phyloP scores from a whole-genome alignment of 2,113 vertebrate species.

The Passer domesticus region DNA sequence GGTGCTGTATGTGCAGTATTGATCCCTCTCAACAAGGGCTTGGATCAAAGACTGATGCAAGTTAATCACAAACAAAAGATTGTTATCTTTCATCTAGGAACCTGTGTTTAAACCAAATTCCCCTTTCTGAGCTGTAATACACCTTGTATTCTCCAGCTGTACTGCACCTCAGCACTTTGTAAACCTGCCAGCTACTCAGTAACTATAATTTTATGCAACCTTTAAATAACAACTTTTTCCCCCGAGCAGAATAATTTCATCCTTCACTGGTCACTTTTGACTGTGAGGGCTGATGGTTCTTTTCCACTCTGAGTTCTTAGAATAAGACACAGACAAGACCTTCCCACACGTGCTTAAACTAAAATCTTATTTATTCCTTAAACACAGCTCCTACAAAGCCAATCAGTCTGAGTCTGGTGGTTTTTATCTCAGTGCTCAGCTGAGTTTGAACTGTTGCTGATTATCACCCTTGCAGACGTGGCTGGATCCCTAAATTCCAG shows the following conservation, averaged over 20 bases:
- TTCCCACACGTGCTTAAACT: background rate
- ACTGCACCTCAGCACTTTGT: background rate
- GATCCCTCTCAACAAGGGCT: slow-evolving; percentile 44
- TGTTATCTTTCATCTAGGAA: slow-evolving; percentile 21
- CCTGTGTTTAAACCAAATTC: slow-evolving; percentile 1
- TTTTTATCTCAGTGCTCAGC: background rate
- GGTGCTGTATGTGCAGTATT: slow-evolving; percentile 2
- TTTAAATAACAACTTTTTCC: background rate
- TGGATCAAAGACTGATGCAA: slow-evolving; percentile 35
- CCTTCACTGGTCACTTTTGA: background rate
- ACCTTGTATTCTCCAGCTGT: background rate
- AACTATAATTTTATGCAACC: background rate
- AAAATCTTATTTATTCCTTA: background rate
- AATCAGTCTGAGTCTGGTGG: background rate
- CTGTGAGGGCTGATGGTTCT: background rate
- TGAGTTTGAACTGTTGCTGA: background rate
- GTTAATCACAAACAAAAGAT: slow-evolving; percentile 43
- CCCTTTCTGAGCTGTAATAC: background rate
- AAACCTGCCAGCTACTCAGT: background rate
- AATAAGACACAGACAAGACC: background rate
- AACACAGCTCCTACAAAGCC: background rate
- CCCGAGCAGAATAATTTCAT: background rate
- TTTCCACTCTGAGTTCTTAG: background rate
- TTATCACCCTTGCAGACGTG: background rate
- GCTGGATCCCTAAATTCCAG: background rate